Evolutionary conservation across 2,113 vertebrate species (phyloP).

Genomic region (Garra rufa): DNA sequence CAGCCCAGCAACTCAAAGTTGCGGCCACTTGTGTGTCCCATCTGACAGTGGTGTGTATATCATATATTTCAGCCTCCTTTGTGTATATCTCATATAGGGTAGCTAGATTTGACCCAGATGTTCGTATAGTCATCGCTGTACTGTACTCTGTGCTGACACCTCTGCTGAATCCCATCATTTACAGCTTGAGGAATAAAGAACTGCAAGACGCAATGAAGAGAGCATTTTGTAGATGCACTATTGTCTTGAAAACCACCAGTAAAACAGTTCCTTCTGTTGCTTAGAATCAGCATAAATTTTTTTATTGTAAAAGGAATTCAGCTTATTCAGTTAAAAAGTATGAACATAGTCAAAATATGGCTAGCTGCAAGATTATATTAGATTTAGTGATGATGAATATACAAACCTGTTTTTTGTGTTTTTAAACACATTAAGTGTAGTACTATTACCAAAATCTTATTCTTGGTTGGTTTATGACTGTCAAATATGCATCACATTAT

Average conservation of each 20-base stretch:
- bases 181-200: conserved; percentile 66
- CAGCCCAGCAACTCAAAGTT: conserved; percentile 53
- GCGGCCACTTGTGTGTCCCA: conserved; percentile 56
- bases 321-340: not conserved
- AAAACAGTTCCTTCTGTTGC: conserved; percentile 37
- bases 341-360: not conserved
- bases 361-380: not conserved
- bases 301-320: not conserved
- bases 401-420: not conserved
- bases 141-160: conserved; percentile 62
- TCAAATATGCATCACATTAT: not conserved
- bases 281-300: not conserved
- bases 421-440: not conserved
- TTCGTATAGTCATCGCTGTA: conserved; percentile 60
- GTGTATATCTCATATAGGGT: conserved; percentile 66
- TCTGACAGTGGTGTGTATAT: conserved; percentile 62
- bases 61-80: conserved; percentile 55
- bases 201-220: conserved; percentile 54
- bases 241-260: not conserved
- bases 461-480: not conserved
- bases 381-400: not conserved
- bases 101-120: conserved; percentile 58
- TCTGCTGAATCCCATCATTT: conserved; percentile 68
- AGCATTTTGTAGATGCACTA: conserved; percentile 33
- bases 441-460: not conserved